Conservation (phyloP, 1,140 invertebrate species). For the Hormaphis cornu region DNA sequence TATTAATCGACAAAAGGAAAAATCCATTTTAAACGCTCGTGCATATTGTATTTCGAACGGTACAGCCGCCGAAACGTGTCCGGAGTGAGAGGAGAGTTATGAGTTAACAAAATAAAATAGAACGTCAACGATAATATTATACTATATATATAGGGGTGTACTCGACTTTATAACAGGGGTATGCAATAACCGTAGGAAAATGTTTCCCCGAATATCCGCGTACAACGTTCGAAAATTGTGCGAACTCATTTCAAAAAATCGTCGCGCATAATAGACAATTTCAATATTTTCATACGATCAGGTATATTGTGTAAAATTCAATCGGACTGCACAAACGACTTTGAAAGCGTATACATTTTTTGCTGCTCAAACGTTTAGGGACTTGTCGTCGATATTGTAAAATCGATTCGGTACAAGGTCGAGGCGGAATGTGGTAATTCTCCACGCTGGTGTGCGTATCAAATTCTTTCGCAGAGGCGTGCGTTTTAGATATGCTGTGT, state of each 20-base stretch:
- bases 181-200: neutral
- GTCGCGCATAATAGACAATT: no score
- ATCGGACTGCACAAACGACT: neutral
- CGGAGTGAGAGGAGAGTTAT: no score
- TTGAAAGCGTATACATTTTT: neutral
- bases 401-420: slow-evolving; percentile 17
- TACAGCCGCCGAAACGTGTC: no score
- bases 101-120: neutral
- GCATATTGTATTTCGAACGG: neutral
- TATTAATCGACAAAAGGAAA: slow-evolving; percentile 23
- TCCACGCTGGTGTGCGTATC: neutral
- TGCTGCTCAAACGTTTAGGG: neutral
- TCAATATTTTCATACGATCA: no score
- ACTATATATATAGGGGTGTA: neutral
- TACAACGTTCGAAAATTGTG: slow-evolving; percentile 2
- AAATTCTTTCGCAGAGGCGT: neutral
- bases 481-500: no score
- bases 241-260: no score
- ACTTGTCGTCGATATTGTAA: slow-evolving; percentile 2
- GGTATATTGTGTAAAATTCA: no score
- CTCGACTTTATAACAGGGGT: no score
- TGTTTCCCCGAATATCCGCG: neutral
- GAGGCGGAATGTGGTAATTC: neutral
- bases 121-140: neutral
- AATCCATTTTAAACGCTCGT: slow-evolving; percentile 10